A percentile compares a stretch with the other conserved stretches of the same genome.
Evolutionary conservation across 1,140 invertebrate species (phyloP).

Genomic region (Globodera rostochiensis): DNA sequence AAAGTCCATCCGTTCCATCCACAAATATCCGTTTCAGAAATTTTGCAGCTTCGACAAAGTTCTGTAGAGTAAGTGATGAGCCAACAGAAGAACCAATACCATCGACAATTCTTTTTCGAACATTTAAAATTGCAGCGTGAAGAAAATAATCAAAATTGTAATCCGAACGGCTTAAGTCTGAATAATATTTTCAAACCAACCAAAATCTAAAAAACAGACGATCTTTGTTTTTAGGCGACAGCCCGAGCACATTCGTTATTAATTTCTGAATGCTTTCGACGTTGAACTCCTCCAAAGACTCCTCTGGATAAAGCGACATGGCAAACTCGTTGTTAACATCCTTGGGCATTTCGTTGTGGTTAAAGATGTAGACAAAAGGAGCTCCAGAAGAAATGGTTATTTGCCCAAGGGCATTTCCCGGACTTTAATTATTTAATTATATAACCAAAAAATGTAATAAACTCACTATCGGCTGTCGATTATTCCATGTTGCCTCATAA

Average conservation of each 20-base stretch:
- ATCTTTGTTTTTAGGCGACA: conserved; percentile 17
- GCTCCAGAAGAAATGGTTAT: conserved; percentile 30
- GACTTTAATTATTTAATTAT: background rate
- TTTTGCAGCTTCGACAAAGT: conserved; percentile 26
- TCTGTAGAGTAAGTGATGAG: conserved; percentile 1
- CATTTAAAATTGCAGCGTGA: conserved; percentile 23
- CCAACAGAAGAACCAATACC: background rate
- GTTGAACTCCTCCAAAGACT: background rate
- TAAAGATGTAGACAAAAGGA: conserved; percentile 28
- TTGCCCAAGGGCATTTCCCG: conserved; percentile 13
- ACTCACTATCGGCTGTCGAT: conserved; percentile 25
- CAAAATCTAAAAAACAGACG: background rate
- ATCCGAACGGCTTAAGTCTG: conserved; percentile 5
- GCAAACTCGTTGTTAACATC: conserved; percentile 12
- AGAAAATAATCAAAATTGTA: conserved; percentile 32
- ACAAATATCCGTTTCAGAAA: background rate
- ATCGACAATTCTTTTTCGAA: conserved; percentile 14
- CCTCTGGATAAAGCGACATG: conserved; percentile 11
- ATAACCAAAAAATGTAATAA: background rate
- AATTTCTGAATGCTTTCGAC: background rate
- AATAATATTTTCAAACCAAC: background rate
- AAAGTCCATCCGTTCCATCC: conserved; percentile 13
- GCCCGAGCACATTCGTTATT: background rate
- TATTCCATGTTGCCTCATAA: conserved; percentile 39
- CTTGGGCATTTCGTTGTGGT: conserved; percentile 19